Evolutionary conservation across 2,113 vertebrate genomes (phyloP).

Genomic region (Rutilus rutilus): DNA sequence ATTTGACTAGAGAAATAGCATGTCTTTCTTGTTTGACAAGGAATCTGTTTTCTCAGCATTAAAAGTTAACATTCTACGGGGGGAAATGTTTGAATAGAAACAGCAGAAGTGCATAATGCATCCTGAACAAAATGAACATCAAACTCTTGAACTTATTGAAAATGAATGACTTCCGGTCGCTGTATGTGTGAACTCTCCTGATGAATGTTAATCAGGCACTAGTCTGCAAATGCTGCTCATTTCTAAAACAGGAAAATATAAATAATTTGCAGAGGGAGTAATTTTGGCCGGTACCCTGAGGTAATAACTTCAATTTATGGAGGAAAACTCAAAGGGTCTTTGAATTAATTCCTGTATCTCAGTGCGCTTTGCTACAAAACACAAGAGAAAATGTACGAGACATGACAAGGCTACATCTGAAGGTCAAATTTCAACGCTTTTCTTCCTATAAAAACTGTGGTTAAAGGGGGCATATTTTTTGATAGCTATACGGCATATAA

Average conservation of each 20-base stretch:
- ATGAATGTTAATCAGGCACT: constrained; percentile 21
- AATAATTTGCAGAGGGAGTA: constrained; percentile 20
- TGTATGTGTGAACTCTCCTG: neutral
- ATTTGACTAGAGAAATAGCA: too few species aligned
- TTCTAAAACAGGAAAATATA: constrained; percentile 15
- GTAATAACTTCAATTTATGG: constrained; percentile 33
- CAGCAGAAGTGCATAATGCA: neutral
- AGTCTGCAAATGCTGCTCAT: neutral
- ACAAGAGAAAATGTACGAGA: neutral
- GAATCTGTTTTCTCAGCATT: neutral
- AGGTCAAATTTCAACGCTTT: constrained; percentile 44
- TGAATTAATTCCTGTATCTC: constrained; percentile 34
- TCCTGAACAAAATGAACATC: neutral
- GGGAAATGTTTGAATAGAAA: neutral
- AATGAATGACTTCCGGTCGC: neutral
- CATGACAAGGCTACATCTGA: constrained; percentile 22
- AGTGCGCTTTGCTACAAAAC: constrained; percentile 27
- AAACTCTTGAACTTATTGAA: neutral
- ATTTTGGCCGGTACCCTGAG: constrained; percentile 34
- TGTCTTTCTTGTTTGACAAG: neutral
- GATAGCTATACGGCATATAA: neutral
- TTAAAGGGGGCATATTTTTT: neutral
- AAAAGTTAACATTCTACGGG: neutral
- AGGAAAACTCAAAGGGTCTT: constrained; percentile 34
- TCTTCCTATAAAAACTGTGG: neutral